A percentile compares a stretch with the other conserved stretches of the same genome.
Evolutionary conservation across 2,113 vertebrate species (phyloP).

Genomic region (Physeter macrocephalus): DNA sequence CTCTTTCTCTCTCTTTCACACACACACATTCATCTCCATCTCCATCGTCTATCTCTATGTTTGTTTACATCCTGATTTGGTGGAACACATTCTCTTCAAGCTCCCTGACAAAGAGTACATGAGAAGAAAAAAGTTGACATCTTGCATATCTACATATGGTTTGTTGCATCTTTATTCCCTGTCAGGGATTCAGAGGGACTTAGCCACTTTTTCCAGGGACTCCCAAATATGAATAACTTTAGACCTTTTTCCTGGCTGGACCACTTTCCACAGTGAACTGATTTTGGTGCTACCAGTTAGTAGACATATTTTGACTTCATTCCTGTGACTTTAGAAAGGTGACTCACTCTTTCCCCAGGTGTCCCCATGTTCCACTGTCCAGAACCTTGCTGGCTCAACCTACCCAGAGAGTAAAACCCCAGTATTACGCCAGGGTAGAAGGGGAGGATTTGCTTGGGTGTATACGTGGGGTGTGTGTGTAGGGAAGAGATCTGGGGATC

Average conservation of each 20-base stretch:
- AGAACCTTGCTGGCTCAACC: not conserved
- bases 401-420: not conserved
- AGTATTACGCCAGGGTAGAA: not conserved
- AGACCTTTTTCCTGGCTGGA: not conserved
- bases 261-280: not conserved
- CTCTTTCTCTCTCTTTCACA: not conserved
- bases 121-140: not conserved
- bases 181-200: not conserved
- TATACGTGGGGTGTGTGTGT: not conserved
- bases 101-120: not conserved
- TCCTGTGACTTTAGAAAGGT: not conserved
- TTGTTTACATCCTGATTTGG: not conserved
- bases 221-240: not conserved
- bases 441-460: not conserved
- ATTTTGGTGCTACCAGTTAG: not conserved
- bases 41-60: not conserved
- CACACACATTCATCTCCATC: rapidly evolving
- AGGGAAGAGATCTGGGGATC: not conserved
- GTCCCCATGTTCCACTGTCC: not conserved
- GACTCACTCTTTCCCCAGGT: not conserved
- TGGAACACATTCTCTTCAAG: not conserved
- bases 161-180: not conserved
- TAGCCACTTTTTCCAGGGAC: not conserved
- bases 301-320: not conserved
- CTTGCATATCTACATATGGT: not conserved